phyloP scores from a whole-genome alignment of 2,113 vertebrate genomes.

The Physeter macrocephalus region DNA sequence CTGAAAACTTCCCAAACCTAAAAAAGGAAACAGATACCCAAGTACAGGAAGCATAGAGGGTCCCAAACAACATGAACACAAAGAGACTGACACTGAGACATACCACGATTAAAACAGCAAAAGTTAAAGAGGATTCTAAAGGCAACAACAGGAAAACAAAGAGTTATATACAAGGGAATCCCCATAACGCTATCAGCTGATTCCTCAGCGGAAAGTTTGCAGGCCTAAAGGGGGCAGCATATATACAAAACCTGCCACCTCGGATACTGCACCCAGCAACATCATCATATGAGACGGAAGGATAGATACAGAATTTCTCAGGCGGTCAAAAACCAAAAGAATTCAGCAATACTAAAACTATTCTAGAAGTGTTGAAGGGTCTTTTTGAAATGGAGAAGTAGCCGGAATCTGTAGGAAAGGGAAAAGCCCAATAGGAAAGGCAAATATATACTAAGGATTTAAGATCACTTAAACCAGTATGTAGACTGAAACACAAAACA shows the following conservation, averaged over 20 bases:
- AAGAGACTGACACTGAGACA: not conserved
- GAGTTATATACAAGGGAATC: not conserved
- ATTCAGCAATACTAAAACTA: not conserved
- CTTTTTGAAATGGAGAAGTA: not conserved
- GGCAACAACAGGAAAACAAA: not conserved
- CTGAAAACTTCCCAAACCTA: not conserved
- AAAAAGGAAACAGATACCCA: not conserved
- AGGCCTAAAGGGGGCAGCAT: not conserved
- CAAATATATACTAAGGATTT: not conserved
- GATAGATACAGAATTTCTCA: not conserved
- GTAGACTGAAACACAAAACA: too few species aligned
- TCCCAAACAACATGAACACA: not conserved
- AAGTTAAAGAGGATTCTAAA: not conserved
- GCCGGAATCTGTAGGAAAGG: not conserved
- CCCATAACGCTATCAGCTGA: not conserved
- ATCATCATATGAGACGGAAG: not conserved
- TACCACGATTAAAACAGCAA: not conserved
- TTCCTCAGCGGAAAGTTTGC: not conserved
- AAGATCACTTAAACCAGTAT: not conserved
- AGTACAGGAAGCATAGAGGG: not conserved
- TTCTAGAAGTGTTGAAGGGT: not conserved
- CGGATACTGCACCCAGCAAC: not conserved
- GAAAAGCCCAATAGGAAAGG: not conserved
- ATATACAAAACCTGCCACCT: not conserved
- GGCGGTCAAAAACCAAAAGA: not conserved